Conservation (phyloP, 2,113 vertebrate species). For the Helogale parvula region DNA sequence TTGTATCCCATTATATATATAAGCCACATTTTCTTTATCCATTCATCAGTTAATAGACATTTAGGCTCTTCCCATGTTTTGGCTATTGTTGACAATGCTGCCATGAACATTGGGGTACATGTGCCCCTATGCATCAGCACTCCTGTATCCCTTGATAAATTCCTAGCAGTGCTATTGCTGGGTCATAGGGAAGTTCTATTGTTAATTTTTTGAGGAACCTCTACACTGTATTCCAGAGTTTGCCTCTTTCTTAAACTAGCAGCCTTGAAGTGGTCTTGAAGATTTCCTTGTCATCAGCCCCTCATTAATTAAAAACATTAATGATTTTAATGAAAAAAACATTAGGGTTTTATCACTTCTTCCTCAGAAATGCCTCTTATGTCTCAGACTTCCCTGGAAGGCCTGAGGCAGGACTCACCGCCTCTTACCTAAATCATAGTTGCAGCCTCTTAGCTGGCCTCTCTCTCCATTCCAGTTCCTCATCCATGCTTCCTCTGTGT, state of each 20-base stretch:
- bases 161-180: too few relatives aligned
- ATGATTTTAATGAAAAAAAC: neutral
- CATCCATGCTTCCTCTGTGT: neutral
- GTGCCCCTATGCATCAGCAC: too few relatives aligned
- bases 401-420: accelerated
- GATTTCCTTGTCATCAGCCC: neutral
- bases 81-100: too few relatives aligned
- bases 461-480: neutral
- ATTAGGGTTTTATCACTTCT: neutral
- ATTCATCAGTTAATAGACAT: too few relatives aligned
- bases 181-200: too few relatives aligned
- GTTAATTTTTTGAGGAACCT: too few relatives aligned
- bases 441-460: neutral
- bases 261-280: neutral
- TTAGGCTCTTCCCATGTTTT: too few relatives aligned
- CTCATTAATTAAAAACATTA: neutral
- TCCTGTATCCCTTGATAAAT: too few relatives aligned
- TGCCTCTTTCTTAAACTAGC: neutral
- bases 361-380: neutral
- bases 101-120: too few relatives aligned
- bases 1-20: too few relatives aligned
- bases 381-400: neutral
- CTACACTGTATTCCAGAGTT: too few relatives aligned
- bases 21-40: too few relatives aligned
- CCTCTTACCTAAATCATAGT: neutral